Conservation (phyloP, 1,140 invertebrate genomes). For the Neodiprion lecontei region DNA sequence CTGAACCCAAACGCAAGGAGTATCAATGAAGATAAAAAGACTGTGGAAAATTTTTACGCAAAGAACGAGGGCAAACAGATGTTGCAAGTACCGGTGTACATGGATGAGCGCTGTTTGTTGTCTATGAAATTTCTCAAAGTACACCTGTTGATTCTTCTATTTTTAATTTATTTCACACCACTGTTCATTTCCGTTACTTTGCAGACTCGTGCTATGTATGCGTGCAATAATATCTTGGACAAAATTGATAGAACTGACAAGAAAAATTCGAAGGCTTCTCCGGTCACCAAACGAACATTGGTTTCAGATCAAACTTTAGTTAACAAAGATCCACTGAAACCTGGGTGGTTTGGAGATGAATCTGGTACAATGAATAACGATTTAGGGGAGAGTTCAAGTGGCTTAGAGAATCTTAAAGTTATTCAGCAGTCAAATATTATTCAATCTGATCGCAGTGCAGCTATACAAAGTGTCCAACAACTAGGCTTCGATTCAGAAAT, state of each 20-base stretch:
- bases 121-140: conserved; percentile 38
- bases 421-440: not conserved
- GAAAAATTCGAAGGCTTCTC: not conserved
- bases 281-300: not conserved
- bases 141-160: conserved; percentile 36
- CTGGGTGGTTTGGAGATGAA: conserved; percentile 13
- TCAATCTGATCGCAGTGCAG: not conserved
- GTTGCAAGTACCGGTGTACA: not conserved
- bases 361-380: not conserved
- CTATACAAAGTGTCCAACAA: not conserved
- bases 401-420: not conserved
- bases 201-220: conserved; percentile 28
- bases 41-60: not conserved
- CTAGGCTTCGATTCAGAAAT: not conserved
- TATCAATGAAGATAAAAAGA: not conserved
- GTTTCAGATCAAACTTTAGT: conserved; percentile 6
- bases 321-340: conserved; percentile 15
- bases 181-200: conserved; percentile 38
- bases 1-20: not conserved
- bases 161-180: conserved; percentile 42
- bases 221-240: conserved; percentile 21
- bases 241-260: not conserved
- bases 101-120: conserved; percentile 38
- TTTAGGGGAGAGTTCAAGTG: not conserved
- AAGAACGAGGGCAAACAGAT: not conserved